Evolutionary conservation across 2,113 vertebrate genomes (phyloP).

Genomic region (Pongo abelii): DNA sequence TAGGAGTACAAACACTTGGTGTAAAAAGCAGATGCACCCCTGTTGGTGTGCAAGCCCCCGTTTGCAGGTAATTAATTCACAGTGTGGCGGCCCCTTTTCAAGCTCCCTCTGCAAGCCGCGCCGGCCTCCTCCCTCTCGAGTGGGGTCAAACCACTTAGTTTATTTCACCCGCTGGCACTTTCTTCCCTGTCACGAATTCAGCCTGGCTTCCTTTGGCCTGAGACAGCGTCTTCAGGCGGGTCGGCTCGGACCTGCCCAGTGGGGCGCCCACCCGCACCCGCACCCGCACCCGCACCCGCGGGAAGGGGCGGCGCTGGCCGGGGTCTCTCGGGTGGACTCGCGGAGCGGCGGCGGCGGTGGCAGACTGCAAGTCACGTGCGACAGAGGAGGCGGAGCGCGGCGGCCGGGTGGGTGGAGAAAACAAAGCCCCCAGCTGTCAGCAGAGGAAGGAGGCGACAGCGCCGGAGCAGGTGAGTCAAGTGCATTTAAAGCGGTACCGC

Average conservation of each 20-base stretch:
- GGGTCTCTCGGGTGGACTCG: background rate
- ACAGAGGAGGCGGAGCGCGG: conserved; percentile 52
- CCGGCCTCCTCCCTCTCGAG: background rate
- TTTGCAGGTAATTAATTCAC: background rate
- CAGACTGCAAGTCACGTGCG: conserved; percentile 58
- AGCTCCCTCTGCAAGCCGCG: background rate
- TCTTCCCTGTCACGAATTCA: background rate
- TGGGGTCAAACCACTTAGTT: background rate
- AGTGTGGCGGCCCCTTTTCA: background rate
- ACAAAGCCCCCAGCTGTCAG: conserved; percentile 84
- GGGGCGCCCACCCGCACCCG: background rate
- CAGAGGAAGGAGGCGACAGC: conserved; percentile 65
- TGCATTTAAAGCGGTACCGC: conserved; percentile 65
- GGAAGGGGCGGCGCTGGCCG: background rate
- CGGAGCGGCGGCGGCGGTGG: background rate
- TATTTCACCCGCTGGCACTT: background rate
- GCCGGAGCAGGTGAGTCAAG: conserved; percentile 81
- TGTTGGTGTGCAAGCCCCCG: background rate
- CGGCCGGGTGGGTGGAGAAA: conserved; percentile 73
- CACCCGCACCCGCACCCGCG: background rate
- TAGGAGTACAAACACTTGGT: background rate
- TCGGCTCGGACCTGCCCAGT: background rate
- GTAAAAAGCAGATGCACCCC: background rate
- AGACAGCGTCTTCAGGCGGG: background rate
- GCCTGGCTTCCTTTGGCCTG: background rate